A percentile compares a stretch with the other conserved stretches of the same genome.
Evolutionary conservation across 2,888 invertebrate genomes (phyloP).

Genomic region (Hirtodrosophila histrioides): DNA sequence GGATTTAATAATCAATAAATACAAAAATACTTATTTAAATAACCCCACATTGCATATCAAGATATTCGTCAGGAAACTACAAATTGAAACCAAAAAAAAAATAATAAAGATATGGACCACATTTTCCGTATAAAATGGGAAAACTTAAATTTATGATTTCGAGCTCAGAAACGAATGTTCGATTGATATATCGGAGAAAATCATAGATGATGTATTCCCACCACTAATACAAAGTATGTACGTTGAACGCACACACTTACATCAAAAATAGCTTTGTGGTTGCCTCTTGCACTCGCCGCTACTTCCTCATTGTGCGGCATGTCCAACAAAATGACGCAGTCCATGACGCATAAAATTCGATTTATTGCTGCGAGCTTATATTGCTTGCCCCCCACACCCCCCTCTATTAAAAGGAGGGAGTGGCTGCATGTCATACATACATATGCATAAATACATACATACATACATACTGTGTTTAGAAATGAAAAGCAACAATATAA

Average conservation of each 20-base stretch:
- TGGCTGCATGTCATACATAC: conserved; percentile 36
- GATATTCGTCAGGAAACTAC: no score
- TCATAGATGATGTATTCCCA: no score
- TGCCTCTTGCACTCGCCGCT: conserved; percentile 26
- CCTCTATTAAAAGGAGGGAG: conserved; percentile 40
- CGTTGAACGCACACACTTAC: conserved; percentile 8
- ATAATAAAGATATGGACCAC: no score
- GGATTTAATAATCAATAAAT: no score
- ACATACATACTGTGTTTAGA: conserved; percentile 8
- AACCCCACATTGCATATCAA: no score
- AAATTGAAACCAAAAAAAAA: no score
- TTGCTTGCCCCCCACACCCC: conserved; percentile 4
- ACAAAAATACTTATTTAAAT: no score
- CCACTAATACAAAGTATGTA: not conserved
- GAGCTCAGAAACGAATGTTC: no score
- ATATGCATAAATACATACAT: not conserved
- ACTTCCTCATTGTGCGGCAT: conserved; percentile 55
- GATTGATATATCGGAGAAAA: no score
- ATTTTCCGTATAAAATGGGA: no score
- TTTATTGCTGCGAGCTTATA: conserved; percentile 27
- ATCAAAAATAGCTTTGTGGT: conserved; percentile 36
- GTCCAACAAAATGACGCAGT: conserved; percentile 62
- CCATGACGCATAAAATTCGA: conserved; percentile 54
- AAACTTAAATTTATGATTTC: no score
- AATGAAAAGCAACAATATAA: conserved; percentile 32